Conservation (phyloP, 2,888 invertebrate species). For the Campoplex nolae region DNA sequence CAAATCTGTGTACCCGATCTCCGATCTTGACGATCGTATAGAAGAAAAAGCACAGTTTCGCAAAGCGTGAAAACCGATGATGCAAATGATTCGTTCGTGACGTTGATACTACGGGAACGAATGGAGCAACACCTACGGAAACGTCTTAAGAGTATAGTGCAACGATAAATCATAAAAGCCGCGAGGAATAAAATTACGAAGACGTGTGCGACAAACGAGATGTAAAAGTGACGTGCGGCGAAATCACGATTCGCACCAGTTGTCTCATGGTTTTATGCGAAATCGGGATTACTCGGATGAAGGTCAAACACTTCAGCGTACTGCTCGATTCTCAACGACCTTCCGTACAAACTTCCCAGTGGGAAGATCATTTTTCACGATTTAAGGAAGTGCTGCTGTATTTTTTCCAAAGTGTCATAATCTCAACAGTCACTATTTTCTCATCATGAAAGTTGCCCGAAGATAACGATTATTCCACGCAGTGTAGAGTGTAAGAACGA, state of each 20-base stretch:
- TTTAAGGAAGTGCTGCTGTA: neutral
- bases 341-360: neutral
- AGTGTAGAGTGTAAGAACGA: constrained; percentile 23
- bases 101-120: constrained; percentile 59
- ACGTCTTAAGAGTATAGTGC: constrained; percentile 57
- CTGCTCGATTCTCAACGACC: neutral
- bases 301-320: neutral
- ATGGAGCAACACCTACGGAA: constrained; percentile 59
- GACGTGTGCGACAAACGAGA: constrained; percentile 57
- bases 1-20: neutral
- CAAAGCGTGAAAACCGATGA: constrained; percentile 16
- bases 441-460: neutral
- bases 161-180: constrained; percentile 77
- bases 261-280: constrained; percentile 9
- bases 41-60: constrained; percentile 7
- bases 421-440: neutral
- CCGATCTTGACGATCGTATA: neutral
- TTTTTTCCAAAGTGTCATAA: neutral
- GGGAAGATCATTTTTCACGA: too few relatives aligned
- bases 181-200: constrained; percentile 70
- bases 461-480: neutral
- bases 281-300: constrained; percentile 29
- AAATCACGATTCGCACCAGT: constrained; percentile 61
- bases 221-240: constrained; percentile 69
- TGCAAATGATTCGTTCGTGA: constrained; percentile 56